These are phyloP conservation scores for Lagodon rhomboides DNA, from an alignment of 2,797 vertebrate species.

Conservation along the genomic window DNA sequence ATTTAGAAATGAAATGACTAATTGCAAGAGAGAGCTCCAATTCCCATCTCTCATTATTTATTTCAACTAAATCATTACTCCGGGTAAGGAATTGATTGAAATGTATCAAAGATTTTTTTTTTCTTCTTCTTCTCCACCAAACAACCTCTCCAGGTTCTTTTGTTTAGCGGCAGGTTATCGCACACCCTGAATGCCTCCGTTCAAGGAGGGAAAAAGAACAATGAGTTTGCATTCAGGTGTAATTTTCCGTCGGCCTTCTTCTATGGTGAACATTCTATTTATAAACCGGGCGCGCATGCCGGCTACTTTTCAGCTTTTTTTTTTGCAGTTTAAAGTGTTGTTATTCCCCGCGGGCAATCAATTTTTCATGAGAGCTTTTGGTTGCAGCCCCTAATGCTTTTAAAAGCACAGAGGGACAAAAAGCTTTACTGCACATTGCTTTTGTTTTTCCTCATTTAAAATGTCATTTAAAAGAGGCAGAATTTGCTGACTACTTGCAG, in stretches of 20 bases:
- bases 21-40: conserved; percentile 82
- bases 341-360: conserved; percentile 66
- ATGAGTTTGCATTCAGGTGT: conserved; percentile 41
- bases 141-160: conserved; percentile 24
- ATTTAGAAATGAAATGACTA: conserved; percentile 81
- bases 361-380: conserved; percentile 78
- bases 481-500: conserved; percentile 57
- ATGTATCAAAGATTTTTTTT: conserved; percentile 48
- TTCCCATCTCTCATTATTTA: conserved; percentile 84
- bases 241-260: conserved; percentile 39
- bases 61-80: conserved; percentile 76
- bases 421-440: conserved; percentile 63
- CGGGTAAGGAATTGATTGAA: conserved; percentile 70
- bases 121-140: conserved; percentile 25
- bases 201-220: conserved; percentile 11
- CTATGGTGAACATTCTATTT: conserved; percentile 48
- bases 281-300: conserved; percentile 47
- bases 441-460: conserved; percentile 65
- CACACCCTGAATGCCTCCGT: conserved; percentile 37
- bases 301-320: conserved; percentile 53
- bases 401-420: conserved; percentile 73
- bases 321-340: conserved; percentile 62
- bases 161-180: conserved; percentile 29
- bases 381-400: conserved; percentile 70
- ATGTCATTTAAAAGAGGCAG: conserved; percentile 48